Evolutionary conservation across 2,113 vertebrate genomes (phyloP).

Genomic region (Pteruthius melanotis): DNA sequence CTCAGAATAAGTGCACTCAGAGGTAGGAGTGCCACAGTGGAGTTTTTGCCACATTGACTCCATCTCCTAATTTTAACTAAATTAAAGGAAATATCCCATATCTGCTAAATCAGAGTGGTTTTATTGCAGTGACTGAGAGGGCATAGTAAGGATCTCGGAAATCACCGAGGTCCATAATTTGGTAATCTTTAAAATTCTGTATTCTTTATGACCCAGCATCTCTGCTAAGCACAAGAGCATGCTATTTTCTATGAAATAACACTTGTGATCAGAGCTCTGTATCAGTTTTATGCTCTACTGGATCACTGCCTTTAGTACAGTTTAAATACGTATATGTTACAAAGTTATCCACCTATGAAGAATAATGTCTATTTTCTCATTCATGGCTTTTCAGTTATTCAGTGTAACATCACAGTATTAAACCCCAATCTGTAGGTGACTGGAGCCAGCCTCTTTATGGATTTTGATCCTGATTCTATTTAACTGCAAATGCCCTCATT

Average conservation of each 20-base stretch:
- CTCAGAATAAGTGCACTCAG: neutral
- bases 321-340: neutral
- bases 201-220: neutral
- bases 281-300: neutral
- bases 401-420: neutral
- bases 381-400: neutral
- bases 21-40: neutral
- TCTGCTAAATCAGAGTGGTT: neutral
- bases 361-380: neutral
- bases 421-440: neutral
- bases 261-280: neutral
- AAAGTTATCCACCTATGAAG: neutral
- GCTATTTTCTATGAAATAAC: neutral
- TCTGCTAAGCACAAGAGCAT: neutral
- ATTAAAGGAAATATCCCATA: neutral
- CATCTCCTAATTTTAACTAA: neutral
- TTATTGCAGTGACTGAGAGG: neutral
- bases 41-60: neutral
- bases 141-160: neutral
- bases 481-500: neutral
- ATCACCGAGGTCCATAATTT: neutral
- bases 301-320: neutral
- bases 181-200: neutral
- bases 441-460: neutral
- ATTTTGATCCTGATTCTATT: neutral